Evolutionary conservation across 2,113 vertebrate species (phyloP).

Genomic region (Seriola quinqueradiata): DNA sequence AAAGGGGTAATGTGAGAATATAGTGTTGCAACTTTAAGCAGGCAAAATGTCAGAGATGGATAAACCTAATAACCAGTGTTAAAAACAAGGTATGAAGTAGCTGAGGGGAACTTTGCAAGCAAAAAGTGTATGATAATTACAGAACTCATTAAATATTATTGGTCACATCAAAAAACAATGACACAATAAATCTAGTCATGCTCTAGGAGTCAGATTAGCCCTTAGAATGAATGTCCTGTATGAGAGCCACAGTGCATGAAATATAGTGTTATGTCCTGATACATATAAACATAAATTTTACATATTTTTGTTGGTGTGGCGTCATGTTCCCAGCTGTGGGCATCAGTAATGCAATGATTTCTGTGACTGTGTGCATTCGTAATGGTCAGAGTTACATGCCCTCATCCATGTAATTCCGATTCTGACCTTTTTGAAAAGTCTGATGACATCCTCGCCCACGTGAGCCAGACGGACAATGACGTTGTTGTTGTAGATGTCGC

Average conservation of each 20-base stretch:
- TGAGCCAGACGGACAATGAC: slow-evolving; percentile 96
- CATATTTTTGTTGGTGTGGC: slow-evolving; percentile 16
- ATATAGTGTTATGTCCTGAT: neutral
- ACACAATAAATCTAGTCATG: neutral
- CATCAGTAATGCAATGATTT: slow-evolving; percentile 21
- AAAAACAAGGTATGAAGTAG: neutral
- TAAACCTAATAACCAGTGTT: neutral
- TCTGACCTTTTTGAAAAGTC: slow-evolving; percentile 98
- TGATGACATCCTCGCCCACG: slow-evolving; percentile 98
- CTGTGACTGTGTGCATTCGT: slow-evolving; percentile 28
- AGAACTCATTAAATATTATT: neutral
- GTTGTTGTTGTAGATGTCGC: slow-evolving; percentile 98
- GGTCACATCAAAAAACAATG: neutral
- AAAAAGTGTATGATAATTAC: neutral
- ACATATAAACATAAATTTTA: slow-evolving; percentile 24
- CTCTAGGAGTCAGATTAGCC: neutral
- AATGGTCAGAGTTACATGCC: slow-evolving; percentile 25
- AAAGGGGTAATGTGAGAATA: neutral
- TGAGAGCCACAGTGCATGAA: neutral
- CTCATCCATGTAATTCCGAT: slow-evolving; percentile 50
- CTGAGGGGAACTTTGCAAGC: neutral
- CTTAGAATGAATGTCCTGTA: neutral
- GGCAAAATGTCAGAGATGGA: neutral
- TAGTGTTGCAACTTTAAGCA: neutral
- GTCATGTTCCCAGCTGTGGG: slow-evolving; percentile 25